Evolutionary conservation across 2,888 invertebrate genomes (phyloP).

Genomic region (Aelia acuminata): DNA sequence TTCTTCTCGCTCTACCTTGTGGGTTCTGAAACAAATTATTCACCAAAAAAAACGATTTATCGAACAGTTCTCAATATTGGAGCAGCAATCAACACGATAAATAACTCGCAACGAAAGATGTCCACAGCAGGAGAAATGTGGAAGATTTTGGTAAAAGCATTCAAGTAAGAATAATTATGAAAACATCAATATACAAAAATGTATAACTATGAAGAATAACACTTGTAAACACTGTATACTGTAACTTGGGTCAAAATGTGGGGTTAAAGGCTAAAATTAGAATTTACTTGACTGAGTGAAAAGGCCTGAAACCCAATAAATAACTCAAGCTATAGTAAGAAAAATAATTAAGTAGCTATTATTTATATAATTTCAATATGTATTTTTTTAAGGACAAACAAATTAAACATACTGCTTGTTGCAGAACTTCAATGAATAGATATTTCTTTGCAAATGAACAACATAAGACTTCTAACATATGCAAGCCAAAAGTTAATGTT

Average conservation of each 20-base stretch:
- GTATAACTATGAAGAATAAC: not conserved
- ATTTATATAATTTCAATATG: not conserved
- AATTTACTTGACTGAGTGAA: not conserved
- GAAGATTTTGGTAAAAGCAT: conserved; percentile 49
- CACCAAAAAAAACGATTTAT: conserved; percentile 64
- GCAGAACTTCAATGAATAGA: not conserved
- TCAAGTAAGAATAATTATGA: conserved; percentile 3
- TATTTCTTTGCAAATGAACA: not conserved
- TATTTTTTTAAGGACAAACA: not conserved
- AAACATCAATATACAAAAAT: not conserved
- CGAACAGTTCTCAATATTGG: conserved; percentile 56
- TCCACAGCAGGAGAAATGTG: conserved; percentile 55
- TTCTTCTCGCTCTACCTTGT: conserved; percentile 55
- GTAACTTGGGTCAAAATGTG: conserved; percentile 9
- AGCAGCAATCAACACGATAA: conserved; percentile 57
- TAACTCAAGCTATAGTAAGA: not conserved
- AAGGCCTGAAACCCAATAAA: not conserved
- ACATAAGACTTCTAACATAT: not conserved
- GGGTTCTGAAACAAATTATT: conserved; percentile 66
- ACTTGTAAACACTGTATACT: not conserved
- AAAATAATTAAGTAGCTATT: not conserved
- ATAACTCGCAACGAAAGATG: conserved; percentile 58
- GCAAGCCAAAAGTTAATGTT: not conserved
- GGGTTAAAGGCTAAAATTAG: not conserved
- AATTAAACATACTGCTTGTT: not conserved